phyloP scores from a whole-genome alignment of 2,113 vertebrate genomes.

The Dissostichus mawsoni region DNA sequence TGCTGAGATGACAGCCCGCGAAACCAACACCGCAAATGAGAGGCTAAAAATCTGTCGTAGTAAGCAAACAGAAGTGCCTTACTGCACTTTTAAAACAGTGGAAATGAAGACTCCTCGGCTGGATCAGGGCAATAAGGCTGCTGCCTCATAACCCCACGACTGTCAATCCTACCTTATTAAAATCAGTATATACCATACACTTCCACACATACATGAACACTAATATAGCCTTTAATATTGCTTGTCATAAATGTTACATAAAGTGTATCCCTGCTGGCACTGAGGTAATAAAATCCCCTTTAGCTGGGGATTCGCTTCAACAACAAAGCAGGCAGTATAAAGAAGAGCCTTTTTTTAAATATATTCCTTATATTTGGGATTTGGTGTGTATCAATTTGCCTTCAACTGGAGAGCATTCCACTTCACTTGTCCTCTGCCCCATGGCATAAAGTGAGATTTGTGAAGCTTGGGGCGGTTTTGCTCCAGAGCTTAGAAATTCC shows the following conservation, averaged over 20 bases:
- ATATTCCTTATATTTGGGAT: slow-evolving; percentile 21
- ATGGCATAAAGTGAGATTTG: slow-evolving; percentile 40
- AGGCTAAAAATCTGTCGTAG: slow-evolving; percentile 49
- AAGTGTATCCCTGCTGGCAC: slow-evolving; percentile 19
- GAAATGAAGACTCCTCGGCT: slow-evolving; percentile 53
- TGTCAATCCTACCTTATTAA: slow-evolving; percentile 38
- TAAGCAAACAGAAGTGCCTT: slow-evolving; percentile 67
- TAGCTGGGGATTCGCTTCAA: slow-evolving; percentile 42
- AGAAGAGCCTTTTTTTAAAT: slow-evolving; percentile 24
- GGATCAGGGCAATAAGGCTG: slow-evolving; percentile 25
- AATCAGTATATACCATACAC: slow-evolving; percentile 2
- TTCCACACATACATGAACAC: slow-evolving; percentile 20
- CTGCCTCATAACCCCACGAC: slow-evolving; percentile 38
- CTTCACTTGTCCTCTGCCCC: slow-evolving; percentile 34
- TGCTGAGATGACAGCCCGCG: slow-evolving; percentile 43
- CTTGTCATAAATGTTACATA: slow-evolving; percentile 26
- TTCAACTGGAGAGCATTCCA: slow-evolving; percentile 51
- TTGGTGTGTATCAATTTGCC: slow-evolving; percentile 43
- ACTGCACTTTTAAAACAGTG: slow-evolving; percentile 70
- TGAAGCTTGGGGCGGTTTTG: background rate
- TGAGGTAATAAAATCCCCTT: slow-evolving; percentile 68
- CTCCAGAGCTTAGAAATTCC: slow-evolving; percentile 16
- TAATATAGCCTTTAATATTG: slow-evolving; percentile 52
- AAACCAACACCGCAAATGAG: slow-evolving; percentile 49
- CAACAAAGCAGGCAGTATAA: slow-evolving; percentile 21